These are phyloP conservation scores for Anniella stebbinsi DNA, from an alignment of 2,797 vertebrate species.

Conservation along the genomic window DNA sequence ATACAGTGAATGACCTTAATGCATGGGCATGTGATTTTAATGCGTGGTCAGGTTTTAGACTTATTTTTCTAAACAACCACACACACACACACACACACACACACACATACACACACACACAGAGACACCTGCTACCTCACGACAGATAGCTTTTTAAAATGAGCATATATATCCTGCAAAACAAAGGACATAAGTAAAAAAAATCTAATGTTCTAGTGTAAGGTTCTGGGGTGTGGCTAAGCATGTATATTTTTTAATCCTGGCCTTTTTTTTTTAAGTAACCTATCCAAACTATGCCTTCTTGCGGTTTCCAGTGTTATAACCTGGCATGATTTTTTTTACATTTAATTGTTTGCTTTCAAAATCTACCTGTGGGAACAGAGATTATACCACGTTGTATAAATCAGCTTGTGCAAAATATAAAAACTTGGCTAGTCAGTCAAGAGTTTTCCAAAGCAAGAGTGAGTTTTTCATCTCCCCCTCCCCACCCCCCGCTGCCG, in stretches of 20 bases:
- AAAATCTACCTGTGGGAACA: slow-evolving; percentile 26
- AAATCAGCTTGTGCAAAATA: slow-evolving; percentile 21
- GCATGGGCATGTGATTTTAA: too few species aligned
- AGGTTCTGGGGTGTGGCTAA: not conserved
- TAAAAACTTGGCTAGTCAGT: slow-evolving; percentile 6
- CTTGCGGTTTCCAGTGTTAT: not conserved
- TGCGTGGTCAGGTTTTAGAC: too few species aligned
- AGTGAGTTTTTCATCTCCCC: not conserved
- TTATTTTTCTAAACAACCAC: not conserved
- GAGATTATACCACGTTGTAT: not conserved
- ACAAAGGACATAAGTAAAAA: not conserved
- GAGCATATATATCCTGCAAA: not conserved
- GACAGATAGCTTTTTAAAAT: not conserved
- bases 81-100: not conserved
- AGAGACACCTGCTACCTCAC: not conserved
- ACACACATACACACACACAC: not conserved
- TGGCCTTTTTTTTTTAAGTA: not conserved
- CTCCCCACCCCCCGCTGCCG: not conserved
- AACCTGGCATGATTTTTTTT: not conserved
- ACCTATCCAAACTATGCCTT: not conserved
- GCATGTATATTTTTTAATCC: not conserved
- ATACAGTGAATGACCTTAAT: too few species aligned
- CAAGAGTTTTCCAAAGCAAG: slow-evolving; percentile 5
- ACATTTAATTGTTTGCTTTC: slow-evolving; percentile 31
- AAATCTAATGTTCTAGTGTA: not conserved